Evolutionary conservation across 2,888 invertebrate species (phyloP).

Genomic region (Acanthopleura granulata): DNA sequence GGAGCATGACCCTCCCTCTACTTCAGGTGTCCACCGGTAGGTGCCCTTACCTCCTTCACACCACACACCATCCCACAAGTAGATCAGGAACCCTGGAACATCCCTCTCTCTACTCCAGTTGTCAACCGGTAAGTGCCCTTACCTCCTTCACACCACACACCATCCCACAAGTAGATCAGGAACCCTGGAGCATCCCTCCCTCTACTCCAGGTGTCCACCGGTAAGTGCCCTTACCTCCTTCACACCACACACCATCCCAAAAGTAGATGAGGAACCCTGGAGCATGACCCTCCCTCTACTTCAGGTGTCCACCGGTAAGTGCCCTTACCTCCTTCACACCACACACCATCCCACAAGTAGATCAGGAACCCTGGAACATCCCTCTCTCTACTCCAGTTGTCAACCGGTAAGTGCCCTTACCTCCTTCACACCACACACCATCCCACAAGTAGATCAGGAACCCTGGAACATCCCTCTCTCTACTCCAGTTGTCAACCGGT

Average conservation of each 20-base stretch:
- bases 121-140: slow-evolving; percentile 61
- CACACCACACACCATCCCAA: too few species aligned
- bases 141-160: too few species aligned
- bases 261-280: slow-evolving; percentile 95
- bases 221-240: too few species aligned
- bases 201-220: slow-evolving; percentile 76
- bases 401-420: slow-evolving; percentile 62
- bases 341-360: too few species aligned
- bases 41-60: too few species aligned
- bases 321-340: too few species aligned
- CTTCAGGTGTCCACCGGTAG: slow-evolving; percentile 68
- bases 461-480: slow-evolving; percentile 94
- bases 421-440: too few species aligned
- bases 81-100: slow-evolving; percentile 97
- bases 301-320: slow-evolving; percentile 61
- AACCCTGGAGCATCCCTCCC: slow-evolving; percentile 93
- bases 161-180: too few species aligned
- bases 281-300: slow-evolving; percentile 96
- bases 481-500: slow-evolving; percentile 74
- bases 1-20: slow-evolving; percentile 97
- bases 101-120: slow-evolving; percentile 84
- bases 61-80: too few species aligned
- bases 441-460: too few species aligned
- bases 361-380: slow-evolving; percentile 96
- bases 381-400: slow-evolving; percentile 82